Evolutionary conservation across 2,888 invertebrate species (phyloP), one percentile per base, ranked within the genome.

Genomic region (Synergus umbraculus): DNA sequence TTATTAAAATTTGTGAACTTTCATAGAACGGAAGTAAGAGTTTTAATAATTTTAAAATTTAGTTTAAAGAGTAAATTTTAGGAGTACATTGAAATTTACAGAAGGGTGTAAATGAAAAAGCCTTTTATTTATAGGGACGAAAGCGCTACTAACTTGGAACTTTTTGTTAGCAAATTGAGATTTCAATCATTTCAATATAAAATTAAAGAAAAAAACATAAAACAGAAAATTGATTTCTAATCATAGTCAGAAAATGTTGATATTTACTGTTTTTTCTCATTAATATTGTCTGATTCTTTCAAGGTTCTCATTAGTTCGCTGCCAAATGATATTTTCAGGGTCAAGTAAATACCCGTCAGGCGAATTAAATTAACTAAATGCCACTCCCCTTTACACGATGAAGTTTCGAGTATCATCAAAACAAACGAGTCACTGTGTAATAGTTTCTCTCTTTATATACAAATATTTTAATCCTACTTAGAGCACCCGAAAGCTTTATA

Each of bases 401-500:
- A 37, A 8, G 15, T 29, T 49, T 41, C 54, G 49, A 73, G 37
- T 54, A 12, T 54, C 4, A 41, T 37, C 2, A 37, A 46, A 69
- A 54, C 29, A 69, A 37, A 69, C 22, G 46, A 7, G 29, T 37
- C 54, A 54, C 15, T 49, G 15, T 18, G 44, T 18, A 44, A 66
- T 66, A 44, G n/a, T 22, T 13, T 22, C 12, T 67, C 13, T 65
- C 43, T 4, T n/a, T 54, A 49, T 46, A 22, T 73, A 73, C 49
- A 54, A n/a, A 54, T 49, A 54, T 37, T 10, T 54, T 73, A 37
- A 66, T 43, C 4, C 29, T 54, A 49, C 15, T 37, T 73, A 54
- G 37, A 73, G 73, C 73, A 73, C 54, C 54, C 13, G 10, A 15
- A 37, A n/a, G 29, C 29, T 29, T 69, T 29, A n/a, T 46, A 49